Percentiles rank a stretch among this genome's conserved stretches.
These are phyloP conservation scores for Dione juno DNA, from an alignment of 2,888 invertebrate genomes.

Conservation along the genomic window DNA sequence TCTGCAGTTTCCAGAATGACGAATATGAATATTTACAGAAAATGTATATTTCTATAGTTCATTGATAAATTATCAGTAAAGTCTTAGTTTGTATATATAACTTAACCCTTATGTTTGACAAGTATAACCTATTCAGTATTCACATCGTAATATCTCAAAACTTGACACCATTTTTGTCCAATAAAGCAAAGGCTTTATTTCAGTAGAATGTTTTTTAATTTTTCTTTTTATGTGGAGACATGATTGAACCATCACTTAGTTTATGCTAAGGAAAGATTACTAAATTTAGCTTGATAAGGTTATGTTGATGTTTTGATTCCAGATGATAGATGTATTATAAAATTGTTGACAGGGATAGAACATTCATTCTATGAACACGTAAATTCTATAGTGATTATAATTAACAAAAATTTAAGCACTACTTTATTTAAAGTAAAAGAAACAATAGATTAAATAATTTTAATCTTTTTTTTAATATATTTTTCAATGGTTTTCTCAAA, in stretches of 20 bases:
- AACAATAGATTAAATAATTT: not conserved
- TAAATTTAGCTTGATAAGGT: constrained; percentile 62
- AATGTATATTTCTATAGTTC: constrained; percentile 32
- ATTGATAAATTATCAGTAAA: constrained; percentile 9
- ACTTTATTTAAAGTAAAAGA: not conserved
- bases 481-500: not conserved
- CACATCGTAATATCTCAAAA: constrained; percentile 51
- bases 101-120: constrained; percentile 76
- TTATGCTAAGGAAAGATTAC: not conserved
- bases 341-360: constrained; percentile 41
- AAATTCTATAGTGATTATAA: constrained; percentile 1
- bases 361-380: constrained; percentile 13
- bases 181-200: constrained; percentile 57
- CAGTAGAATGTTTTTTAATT: constrained; percentile 23
- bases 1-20: constrained; percentile 52
- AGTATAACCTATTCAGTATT: constrained; percentile 71
- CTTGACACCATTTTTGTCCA: constrained; percentile 78
- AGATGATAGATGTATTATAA: constrained; percentile 49
- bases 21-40: constrained; percentile 42
- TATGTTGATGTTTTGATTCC: constrained; percentile 83
- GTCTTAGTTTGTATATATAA: constrained; percentile 50
- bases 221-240: not conserved
- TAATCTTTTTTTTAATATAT: not conserved
- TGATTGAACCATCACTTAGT: not conserved
- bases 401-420: not conserved